phyloP scores from a whole-genome alignment of 2,113 vertebrate species.

The Hirundichthys speculiger region DNA sequence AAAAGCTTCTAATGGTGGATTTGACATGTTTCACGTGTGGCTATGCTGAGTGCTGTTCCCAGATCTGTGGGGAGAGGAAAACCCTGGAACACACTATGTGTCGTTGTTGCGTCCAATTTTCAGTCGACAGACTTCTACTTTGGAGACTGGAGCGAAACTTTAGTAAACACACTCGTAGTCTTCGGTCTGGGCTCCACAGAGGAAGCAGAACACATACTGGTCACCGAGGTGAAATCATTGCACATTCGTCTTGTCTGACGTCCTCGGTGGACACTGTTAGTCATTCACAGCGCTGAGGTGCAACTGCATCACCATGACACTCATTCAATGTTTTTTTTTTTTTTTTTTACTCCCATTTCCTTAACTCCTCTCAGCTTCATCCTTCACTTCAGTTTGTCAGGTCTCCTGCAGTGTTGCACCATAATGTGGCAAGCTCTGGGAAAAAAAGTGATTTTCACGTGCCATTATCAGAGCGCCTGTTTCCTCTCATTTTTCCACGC shows the following conservation, averaged over 20 bases:
- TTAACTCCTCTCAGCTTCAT: not conserved
- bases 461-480: constrained; percentile 48
- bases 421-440: not conserved
- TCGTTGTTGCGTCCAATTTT: constrained; percentile 38
- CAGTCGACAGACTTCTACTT: constrained; percentile 29
- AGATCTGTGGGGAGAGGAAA: constrained; percentile 40
- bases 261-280: not conserved
- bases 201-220: constrained; percentile 16
- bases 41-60: constrained; percentile 14
- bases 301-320: constrained; percentile 10
- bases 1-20: not conserved
- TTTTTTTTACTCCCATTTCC: not conserved
- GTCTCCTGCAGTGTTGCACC: not conserved
- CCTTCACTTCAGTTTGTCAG: not conserved
- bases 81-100: constrained; percentile 23
- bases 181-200: not conserved
- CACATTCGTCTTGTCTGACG: constrained; percentile 22
- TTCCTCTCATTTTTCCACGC: constrained; percentile 57
- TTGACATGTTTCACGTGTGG: constrained; percentile 55
- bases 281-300: constrained; percentile 4
- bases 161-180: constrained; percentile 28
- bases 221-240: constrained; percentile 29
- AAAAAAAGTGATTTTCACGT: constrained; percentile 35
- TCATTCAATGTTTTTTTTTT: constrained; percentile 8
- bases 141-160: constrained; percentile 27